Evolutionary conservation across 2,797 vertebrate species (phyloP).

Genomic region (Chanos chanos): DNA sequence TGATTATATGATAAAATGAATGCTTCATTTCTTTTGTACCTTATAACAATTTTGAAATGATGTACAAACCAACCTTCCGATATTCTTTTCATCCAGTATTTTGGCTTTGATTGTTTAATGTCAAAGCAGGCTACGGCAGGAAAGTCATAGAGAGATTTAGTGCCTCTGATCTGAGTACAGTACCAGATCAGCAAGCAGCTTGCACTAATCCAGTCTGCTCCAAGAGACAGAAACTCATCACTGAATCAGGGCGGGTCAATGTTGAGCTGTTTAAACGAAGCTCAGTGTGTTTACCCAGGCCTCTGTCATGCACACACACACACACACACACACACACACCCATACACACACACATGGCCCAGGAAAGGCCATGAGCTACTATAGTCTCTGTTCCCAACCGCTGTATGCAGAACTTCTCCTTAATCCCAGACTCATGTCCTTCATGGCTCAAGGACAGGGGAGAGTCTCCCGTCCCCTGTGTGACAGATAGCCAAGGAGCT

Average conservation of each 20-base stretch:
- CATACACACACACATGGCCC: neutral
- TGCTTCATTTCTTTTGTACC: too few relatives aligned
- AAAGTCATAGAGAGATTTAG: too few relatives aligned
- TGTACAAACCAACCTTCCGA: too few relatives aligned
- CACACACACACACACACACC: neutral
- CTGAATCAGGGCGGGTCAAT: constrained; percentile 70
- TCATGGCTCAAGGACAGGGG: constrained; percentile 49
- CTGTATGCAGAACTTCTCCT: too few relatives aligned
- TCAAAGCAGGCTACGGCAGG: too few relatives aligned
- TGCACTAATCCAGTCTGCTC: constrained; percentile 70
- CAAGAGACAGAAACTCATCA: constrained; percentile 63
- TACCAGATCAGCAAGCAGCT: constrained; percentile 44
- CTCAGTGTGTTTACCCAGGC: constrained; percentile 71
- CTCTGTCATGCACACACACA: constrained; percentile 30
- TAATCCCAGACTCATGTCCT: too few relatives aligned
- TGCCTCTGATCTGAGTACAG: too few relatives aligned
- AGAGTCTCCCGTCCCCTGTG: constrained; percentile 17
- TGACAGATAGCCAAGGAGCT: neutral
- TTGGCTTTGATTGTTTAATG: too few relatives aligned
- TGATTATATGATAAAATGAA: too few relatives aligned
- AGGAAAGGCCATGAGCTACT: neutral
- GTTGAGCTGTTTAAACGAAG: constrained; percentile 65
- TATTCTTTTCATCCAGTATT: too few relatives aligned
- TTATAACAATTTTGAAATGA: too few relatives aligned
- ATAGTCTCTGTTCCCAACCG: constrained; percentile 12